Percentiles rank a stretch among this genome's conserved stretches.
phyloP scores from a whole-genome alignment of 2,797 vertebrate genomes.

The Eulemur rubriventer region DNA sequence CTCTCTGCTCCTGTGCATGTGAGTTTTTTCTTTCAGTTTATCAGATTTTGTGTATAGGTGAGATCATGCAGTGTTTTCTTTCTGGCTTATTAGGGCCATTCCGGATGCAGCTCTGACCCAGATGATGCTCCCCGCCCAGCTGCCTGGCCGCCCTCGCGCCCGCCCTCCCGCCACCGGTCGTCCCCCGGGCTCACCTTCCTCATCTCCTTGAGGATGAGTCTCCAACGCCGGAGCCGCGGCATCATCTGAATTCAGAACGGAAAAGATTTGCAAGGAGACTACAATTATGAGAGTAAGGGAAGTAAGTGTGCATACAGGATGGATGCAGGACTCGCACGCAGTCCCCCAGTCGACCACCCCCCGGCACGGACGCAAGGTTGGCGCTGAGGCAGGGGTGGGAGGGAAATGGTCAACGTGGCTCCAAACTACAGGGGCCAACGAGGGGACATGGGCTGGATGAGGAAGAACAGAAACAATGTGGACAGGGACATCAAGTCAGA shows the following conservation, averaged over 20 bases:
- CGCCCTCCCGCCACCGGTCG: fast-evolving
- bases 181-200: conserved; percentile 90
- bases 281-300: conserved; percentile 95
- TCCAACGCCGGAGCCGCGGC: conserved; percentile 91
- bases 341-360: conserved; percentile 82
- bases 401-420: fast-evolving
- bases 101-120: fast-evolving
- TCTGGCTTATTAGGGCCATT: too few species aligned
- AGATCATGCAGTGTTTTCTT: not conserved
- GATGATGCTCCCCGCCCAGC: fast-evolving
- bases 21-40: not conserved
- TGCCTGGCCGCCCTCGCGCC: fast-evolving
- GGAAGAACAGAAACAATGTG: not conserved
- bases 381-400: fast-evolving
- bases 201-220: conserved; percentile 92
- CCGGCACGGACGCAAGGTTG: not conserved
- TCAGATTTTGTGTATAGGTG: not conserved
- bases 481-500: not conserved
- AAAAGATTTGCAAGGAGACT: conserved; percentile 99
- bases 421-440: not conserved
- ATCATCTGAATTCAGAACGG: conserved; percentile 99
- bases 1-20: not conserved
- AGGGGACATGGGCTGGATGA: fast-evolving
- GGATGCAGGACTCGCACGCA: conserved; percentile 88
- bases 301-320: conserved; percentile 85